Evolutionary conservation across 1,140 invertebrate genomes (phyloP), one percentile per base, ranked within the genome.

Genomic region (Nautilus pompilius): DNA sequence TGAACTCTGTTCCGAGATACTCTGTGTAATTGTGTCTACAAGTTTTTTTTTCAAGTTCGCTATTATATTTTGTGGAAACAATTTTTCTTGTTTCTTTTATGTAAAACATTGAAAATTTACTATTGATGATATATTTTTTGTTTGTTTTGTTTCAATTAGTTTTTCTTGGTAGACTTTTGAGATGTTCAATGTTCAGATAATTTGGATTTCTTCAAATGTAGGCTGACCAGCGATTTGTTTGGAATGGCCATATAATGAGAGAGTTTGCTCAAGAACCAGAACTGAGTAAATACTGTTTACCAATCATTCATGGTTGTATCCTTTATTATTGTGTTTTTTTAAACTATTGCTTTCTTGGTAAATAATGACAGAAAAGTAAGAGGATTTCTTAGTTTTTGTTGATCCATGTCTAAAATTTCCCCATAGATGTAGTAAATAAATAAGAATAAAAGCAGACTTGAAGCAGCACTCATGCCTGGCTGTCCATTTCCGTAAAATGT

Each of bases 291-390:
- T 98, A 93, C 82, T 90, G 90, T 72, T 83, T 97, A 49, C 93
- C 94, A 0, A 82, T 98, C 30, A 87, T 97, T 63, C 89, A 93
- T 83, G 94, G 95, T 59, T 96, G 90, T 92, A 91, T 90, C 89
- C 88, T 90, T 89, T 29, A 24, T 62, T 15, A 20, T 8, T 28
- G n/a, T n/a, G 45, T 15, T 69, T 61, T 63, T 60, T 66, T 59
- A 24, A n/a, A 3, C 53, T 24, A 5, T 26, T 28, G 6, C 15
- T 29, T 41, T 10, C n/a, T n/a, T n/a, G n/a, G n/a, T n/a, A n/a
- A n/a, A n/a, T n/a, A n/a, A n/a, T n/a, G n/a, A n/a, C n/a, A n/a
- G n/a, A n/a, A n/a, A n/a, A n/a, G n/a, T n/a, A n/a, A n/a, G n/a
- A n/a, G n/a, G n/a, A n/a, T n/a, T n/a, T n/a, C n/a, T n/a, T n/a